These are phyloP conservation scores for Zaprionus nigranus DNA, from an alignment of 1,140 invertebrate species.

Conservation along the genomic window DNA sequence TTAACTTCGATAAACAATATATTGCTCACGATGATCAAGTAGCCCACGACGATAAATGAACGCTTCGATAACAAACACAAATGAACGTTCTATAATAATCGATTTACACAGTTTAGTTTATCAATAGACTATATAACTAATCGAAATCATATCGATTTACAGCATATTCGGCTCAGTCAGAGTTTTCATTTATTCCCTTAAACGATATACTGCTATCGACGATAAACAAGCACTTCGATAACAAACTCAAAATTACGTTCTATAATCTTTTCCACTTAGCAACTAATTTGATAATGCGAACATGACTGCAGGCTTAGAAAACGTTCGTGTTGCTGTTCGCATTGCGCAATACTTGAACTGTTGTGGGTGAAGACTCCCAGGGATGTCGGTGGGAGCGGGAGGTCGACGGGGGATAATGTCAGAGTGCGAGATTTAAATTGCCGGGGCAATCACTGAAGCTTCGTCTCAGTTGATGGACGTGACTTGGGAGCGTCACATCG, in stretches of 20 bases:
- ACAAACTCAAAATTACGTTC: not conserved
- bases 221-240: not conserved
- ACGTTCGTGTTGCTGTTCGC: conserved; percentile 16
- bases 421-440: not conserved
- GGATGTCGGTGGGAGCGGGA: not conserved
- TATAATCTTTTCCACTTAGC: conserved; percentile 12
- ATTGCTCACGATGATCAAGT: not conserved
- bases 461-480: conserved; percentile 15
- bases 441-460: not conserved
- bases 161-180: not conserved
- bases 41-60: not conserved
- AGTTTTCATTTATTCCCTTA: not conserved
- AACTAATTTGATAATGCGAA: conserved; percentile 40
- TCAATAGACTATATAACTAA: not conserved
- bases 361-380: not conserved
- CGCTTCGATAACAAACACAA: not conserved
- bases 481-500: not conserved
- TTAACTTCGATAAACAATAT: no score
- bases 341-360: conserved; percentile 6
- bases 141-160: not conserved
- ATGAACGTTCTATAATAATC: not conserved
- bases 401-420: not conserved
- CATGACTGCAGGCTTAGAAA: not conserved
- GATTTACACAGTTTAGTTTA: rapidly evolving
- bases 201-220: not conserved